Conservation (phyloP, 2,113 vertebrate genomes). For the Neotoma lepida region DNA sequence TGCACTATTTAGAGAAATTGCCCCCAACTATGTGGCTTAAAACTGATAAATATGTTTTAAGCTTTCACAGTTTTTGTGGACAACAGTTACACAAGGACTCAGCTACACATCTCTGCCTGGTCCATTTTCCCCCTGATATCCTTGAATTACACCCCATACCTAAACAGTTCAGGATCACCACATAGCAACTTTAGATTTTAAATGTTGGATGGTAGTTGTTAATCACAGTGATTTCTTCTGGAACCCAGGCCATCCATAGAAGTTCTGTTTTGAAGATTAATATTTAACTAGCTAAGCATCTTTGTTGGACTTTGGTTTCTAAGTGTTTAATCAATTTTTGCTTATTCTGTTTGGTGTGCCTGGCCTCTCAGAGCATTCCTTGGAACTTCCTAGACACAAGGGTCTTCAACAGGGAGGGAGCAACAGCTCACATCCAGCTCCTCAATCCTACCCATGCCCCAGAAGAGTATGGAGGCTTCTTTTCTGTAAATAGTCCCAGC, state of each 20-base stretch:
- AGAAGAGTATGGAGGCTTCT: neutral
- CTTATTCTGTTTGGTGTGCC: slow-evolving; percentile 56
- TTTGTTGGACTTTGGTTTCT: slow-evolving; percentile 58
- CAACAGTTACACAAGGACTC: slow-evolving; percentile 4
- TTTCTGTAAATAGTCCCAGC: neutral
- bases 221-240: slow-evolving; percentile 62
- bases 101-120: neutral
- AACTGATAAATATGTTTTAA: neutral
- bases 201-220: slow-evolving; percentile 53
- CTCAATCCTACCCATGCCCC: neutral
- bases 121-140: neutral
- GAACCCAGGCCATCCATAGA: slow-evolving; percentile 25
- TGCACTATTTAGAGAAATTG: neutral
- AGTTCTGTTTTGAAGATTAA: slow-evolving; percentile 61
- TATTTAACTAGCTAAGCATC: slow-evolving; percentile 60
- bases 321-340: slow-evolving; percentile 65
- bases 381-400: slow-evolving; percentile 11
- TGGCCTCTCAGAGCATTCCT: slow-evolving; percentile 19
- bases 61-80: neutral
- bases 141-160: neutral
- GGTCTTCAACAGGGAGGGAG: neutral
- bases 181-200: slow-evolving; percentile 55
- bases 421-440: neutral
- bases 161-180: neutral
- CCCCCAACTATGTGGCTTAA: neutral